Percentiles rank a stretch among this genome's conserved stretches.
phyloP scores from a whole-genome alignment of 2,797 vertebrate genomes.

The Apogon talboti region DNA sequence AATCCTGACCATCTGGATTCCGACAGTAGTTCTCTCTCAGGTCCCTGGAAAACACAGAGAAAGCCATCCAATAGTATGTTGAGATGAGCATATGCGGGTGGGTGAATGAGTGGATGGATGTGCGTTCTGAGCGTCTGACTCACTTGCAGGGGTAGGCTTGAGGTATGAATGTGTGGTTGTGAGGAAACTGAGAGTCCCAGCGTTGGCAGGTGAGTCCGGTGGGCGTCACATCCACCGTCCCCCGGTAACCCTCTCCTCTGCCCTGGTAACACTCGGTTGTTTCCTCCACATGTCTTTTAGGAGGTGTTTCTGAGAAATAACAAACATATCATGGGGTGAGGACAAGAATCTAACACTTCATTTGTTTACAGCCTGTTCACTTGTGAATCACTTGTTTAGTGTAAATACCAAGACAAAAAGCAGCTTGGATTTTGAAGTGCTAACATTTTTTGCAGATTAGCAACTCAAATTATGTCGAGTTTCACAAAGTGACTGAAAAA shows the following conservation, averaged over 20 bases:
- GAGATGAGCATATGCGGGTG: slow-evolving; percentile 35
- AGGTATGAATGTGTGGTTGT: slow-evolving; percentile 91
- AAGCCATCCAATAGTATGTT: slow-evolving; percentile 31
- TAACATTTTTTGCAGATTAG: no score
- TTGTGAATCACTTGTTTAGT: no score
- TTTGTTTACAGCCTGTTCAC: not conserved
- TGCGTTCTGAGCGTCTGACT: slow-evolving; percentile 72
- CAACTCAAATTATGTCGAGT: no score
- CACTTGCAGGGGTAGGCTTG: slow-evolving; percentile 97
- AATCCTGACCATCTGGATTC: slow-evolving; percentile 96
- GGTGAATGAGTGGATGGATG: slow-evolving; percentile 26
- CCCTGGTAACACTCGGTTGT: slow-evolving; percentile 87
- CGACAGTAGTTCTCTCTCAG: slow-evolving; percentile 96
- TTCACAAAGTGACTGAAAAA: no score
- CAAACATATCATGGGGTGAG: not conserved
- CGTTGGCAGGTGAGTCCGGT: slow-evolving; percentile 91
- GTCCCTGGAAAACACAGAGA: slow-evolving; percentile 85
- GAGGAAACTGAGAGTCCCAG: slow-evolving; percentile 95
- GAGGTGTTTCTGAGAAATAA: slow-evolving; percentile 56
- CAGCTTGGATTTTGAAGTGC: no score
- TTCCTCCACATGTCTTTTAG: slow-evolving; percentile 74
- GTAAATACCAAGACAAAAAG: no score
- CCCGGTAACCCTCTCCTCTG: slow-evolving; percentile 91
- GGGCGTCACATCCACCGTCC: slow-evolving; percentile 85
- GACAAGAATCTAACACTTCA: no score